Evolutionary conservation across 2,888 invertebrate genomes (phyloP).

Genomic region (Pecten maximus): DNA sequence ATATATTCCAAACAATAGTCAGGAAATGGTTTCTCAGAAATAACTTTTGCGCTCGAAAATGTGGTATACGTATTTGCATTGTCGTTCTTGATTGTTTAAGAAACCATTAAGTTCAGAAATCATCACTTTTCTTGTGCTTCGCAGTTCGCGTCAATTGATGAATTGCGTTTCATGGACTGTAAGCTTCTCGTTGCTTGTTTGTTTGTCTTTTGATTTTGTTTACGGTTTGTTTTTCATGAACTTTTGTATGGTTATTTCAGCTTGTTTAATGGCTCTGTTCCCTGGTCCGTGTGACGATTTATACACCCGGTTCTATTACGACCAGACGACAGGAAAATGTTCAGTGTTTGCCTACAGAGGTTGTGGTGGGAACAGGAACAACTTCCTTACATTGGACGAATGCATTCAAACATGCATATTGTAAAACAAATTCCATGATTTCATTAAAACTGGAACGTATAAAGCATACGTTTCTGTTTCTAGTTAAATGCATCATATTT

Average conservation of each 20-base stretch:
- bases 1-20: too few species aligned
- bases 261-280: constrained; percentile 25
- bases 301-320: constrained; percentile 45
- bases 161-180: not conserved
- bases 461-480: too few species aligned
- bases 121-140: too few species aligned
- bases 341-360: constrained; percentile 46
- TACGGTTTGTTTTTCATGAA: not conserved
- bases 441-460: not conserved
- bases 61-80: too few species aligned
- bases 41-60: too few species aligned
- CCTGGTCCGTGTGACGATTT: constrained; percentile 47
- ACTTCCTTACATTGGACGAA: constrained; percentile 37
- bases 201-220: not conserved
- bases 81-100: too few species aligned
- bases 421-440: not conserved
- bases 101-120: too few species aligned
- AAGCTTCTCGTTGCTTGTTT: too few species aligned
- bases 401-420: constrained; percentile 38
- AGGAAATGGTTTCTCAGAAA: too few species aligned
- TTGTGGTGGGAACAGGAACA: constrained; percentile 48
- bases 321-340: constrained; percentile 35
- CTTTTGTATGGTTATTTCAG: constrained; percentile 38
- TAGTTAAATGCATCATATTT: too few species aligned
- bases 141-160: too few species aligned